Conservation (phyloP, 2,888 invertebrate genomes). For the Lasiommata megera region DNA sequence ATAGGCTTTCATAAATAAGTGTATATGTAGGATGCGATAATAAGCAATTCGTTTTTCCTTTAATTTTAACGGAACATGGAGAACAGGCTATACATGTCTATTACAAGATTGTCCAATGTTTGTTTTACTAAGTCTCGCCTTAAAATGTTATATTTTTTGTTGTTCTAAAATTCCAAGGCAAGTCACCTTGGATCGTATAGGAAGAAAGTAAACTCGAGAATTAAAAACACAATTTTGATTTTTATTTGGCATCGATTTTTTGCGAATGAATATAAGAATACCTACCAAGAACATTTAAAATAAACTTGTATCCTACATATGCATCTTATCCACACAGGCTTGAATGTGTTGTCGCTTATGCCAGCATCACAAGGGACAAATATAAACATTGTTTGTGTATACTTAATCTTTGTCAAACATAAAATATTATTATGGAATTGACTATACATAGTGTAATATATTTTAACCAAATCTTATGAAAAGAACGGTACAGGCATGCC, state of each 20-base stretch:
- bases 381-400: not conserved
- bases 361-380: not conserved
- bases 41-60: not conserved
- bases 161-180: no score
- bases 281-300: no score
- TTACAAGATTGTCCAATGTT: no score
- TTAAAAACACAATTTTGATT: no score
- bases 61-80: not conserved
- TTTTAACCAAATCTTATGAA: not conserved
- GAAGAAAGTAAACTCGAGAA: no score
- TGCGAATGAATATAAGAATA: no score
- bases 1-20: not conserved
- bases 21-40: not conserved
- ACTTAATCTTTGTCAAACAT: slow-evolving; percentile 10
- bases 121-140: no score
- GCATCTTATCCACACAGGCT: not conserved
- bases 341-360: not conserved
- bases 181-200: no score
- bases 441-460: slow-evolving; percentile 25
- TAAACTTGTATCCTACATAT: not conserved
- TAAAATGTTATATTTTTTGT: no score
- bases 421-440: slow-evolving; percentile 34
- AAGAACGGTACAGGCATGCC: not conserved
- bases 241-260: no score
- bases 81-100: not conserved